Conservation (phyloP, 2,888 invertebrate species). For the Artemia sinica region DNA sequence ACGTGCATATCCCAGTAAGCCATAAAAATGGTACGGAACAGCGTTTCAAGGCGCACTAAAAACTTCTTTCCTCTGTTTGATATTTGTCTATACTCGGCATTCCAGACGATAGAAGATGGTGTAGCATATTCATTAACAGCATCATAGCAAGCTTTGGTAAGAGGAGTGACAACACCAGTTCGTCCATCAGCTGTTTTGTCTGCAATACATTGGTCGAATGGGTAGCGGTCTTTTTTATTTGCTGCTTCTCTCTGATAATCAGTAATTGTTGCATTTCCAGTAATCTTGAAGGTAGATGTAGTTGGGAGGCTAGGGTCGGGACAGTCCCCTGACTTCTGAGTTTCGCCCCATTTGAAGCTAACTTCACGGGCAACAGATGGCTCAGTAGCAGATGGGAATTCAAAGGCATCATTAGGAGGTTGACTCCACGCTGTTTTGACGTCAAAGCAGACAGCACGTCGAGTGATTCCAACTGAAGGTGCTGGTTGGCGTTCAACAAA, state of each 20-base stretch:
- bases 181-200: slow-evolving; percentile 20
- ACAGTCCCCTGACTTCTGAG: slow-evolving; percentile 18
- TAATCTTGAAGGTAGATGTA: slow-evolving; percentile 18
- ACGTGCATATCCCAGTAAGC: slow-evolving; percentile 22
- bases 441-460: slow-evolving; percentile 20
- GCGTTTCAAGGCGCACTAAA: slow-evolving; percentile 18
- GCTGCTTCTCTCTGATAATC: slow-evolving; percentile 20
- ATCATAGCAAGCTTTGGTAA: slow-evolving; percentile 22
- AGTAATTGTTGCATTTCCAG: slow-evolving; percentile 16
- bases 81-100: slow-evolving; percentile 19
- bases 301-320: slow-evolving; percentile 17
- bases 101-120: slow-evolving; percentile 18
- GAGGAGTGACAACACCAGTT: slow-evolving; percentile 17
- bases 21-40: slow-evolving; percentile 17
- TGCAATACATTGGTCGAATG: slow-evolving; percentile 19
- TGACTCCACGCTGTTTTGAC: slow-evolving; percentile 19
- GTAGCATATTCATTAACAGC: slow-evolving; percentile 20
- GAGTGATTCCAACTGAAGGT: slow-evolving; percentile 6
- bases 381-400: slow-evolving; percentile 19
- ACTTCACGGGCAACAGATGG: slow-evolving; percentile 19
- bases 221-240: slow-evolving; percentile 19
- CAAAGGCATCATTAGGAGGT: slow-evolving; percentile 20
- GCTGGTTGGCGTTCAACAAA: slow-evolving; percentile 19
- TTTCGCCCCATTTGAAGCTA: slow-evolving; percentile 20
- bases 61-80: slow-evolving; percentile 18